A percentile compares a stretch with the other conserved stretches of the same genome.
These are phyloP conservation scores for Anoplopoma fimbria DNA, from an alignment of 2,113 vertebrate species.

Conservation along the genomic window DNA sequence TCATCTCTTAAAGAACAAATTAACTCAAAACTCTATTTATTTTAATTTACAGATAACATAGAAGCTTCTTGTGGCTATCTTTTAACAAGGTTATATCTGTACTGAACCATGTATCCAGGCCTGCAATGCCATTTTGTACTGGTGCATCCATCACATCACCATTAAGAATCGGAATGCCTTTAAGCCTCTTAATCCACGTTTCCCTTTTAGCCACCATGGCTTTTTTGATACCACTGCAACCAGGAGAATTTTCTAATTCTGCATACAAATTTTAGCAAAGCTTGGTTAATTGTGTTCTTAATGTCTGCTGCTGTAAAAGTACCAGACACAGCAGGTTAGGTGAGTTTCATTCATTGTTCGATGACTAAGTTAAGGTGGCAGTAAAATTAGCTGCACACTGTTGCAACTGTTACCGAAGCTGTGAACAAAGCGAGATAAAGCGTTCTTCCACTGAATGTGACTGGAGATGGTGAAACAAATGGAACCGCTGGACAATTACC, in stretches of 20 bases:
- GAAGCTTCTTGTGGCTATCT: constrained; percentile 15
- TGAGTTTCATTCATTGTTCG: constrained; percentile 20
- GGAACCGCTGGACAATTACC: constrained; percentile 1
- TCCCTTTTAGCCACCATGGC: constrained; percentile 47
- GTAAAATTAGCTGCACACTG: constrained; percentile 6
- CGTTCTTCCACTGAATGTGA: not conserved
- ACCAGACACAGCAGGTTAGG: constrained; percentile 11
- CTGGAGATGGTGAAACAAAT: not conserved
- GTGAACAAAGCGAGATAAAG: not conserved
- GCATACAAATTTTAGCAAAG: constrained; percentile 39
- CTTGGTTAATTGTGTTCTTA: constrained; percentile 45
- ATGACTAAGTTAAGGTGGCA: constrained; percentile 37
- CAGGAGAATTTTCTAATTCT: constrained; percentile 56
- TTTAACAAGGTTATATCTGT: constrained; percentile 50
- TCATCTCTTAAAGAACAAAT: not conserved
- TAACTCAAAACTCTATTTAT: constrained; percentile 16
- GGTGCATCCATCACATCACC: constrained; percentile 63
- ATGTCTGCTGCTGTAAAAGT: constrained; percentile 26
- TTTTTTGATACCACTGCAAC: constrained; percentile 43
- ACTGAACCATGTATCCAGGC: constrained; percentile 43
- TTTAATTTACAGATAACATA: constrained; percentile 18
- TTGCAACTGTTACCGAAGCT: not conserved
- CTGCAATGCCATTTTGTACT: constrained; percentile 35
- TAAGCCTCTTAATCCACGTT: constrained; percentile 67
- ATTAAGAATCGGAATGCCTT: constrained; percentile 71